phyloP scores from a whole-genome alignment of 2,113 vertebrate species.

The Psittacula cyanocephala region DNA sequence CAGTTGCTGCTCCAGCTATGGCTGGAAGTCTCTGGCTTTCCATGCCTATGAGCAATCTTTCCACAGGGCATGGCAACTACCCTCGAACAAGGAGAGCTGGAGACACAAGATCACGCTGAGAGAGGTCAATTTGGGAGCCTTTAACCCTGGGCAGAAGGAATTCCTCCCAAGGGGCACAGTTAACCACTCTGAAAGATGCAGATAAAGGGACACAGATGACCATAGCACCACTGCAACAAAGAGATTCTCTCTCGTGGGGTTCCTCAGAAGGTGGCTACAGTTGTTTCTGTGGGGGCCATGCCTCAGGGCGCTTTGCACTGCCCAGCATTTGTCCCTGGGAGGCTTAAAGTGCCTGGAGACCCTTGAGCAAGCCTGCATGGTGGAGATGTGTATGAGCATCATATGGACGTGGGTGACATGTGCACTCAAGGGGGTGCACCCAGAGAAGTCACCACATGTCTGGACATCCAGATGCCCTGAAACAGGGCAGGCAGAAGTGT shows the following conservation, averaged over 20 bases:
- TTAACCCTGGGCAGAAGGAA: neutral
- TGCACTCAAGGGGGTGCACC: neutral
- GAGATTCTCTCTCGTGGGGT: neutral
- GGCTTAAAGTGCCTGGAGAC: neutral
- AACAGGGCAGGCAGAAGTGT: neutral
- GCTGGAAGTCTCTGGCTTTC: neutral
- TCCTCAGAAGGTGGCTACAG: fast-evolving
- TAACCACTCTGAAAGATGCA: neutral
- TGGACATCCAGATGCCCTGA: neutral
- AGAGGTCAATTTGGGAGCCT: neutral
- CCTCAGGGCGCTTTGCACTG: too few relatives aligned
- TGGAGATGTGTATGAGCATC: neutral
- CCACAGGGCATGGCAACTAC: neutral
- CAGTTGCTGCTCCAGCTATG: neutral
- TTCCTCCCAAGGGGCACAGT: neutral
- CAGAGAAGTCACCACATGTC: neutral
- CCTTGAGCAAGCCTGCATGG: neutral
- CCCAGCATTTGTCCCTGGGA: neutral
- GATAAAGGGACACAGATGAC: neutral
- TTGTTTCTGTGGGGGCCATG: neutral
- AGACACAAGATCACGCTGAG: neutral
- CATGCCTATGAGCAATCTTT: neutral
- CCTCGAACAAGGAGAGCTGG: neutral
- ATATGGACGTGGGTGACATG: fast-evolving
- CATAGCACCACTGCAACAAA: neutral